Evolutionary conservation across 2,113 vertebrate species (phyloP), one percentile per base, ranked within the genome.

Genomic region (Passerina amoena): DNA sequence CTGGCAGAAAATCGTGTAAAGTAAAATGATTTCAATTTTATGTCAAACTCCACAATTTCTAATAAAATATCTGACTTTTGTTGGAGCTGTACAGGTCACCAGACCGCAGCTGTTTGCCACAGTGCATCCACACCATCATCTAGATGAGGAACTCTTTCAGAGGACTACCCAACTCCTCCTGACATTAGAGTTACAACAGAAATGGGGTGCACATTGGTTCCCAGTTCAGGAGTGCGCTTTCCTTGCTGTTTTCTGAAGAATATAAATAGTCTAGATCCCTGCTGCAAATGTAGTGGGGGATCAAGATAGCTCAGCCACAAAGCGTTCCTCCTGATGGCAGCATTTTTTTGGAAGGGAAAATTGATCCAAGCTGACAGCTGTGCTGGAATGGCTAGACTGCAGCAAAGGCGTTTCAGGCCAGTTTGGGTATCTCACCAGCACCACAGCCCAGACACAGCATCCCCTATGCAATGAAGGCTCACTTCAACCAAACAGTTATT

Each of bases 361-460:
- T 91, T 91, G 68, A 92, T 92, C 86, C 93, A 96, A 96, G 91
- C 96, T 95, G 93, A 94, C 96, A 96, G 93, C 96, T 96, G 96
- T 82, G 88, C 94, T 91, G 90, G 94, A 91, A 97, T 84, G 90
- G 85, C 66, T 91, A 95, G 94, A 76, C 92, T 92, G 73, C 57
- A 61, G 82, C 78, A 79, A 88, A 85, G 70, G 85, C 66, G 8
- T 96, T 93, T 93, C 69, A 95, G 95, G 95, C 78, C 92, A 85
- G 82, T 91, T 82, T 0, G 4, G 31, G 50, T 82, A 82, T 56
- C 70, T 85, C 10, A 1, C 44, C 51, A 59, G 73, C 33, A 16
- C 15, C 24, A 22, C 51, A 87, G 70, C 51, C 69, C 88, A 68
- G 48, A 25, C 57, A 14, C 1, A 24, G 51, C 30, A 53, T 31